Percentiles rank a stretch among this genome's conserved stretches.
phyloP scores from a whole-genome alignment of 2,113 vertebrate genomes.

The Nothoprocta perdicaria region DNA sequence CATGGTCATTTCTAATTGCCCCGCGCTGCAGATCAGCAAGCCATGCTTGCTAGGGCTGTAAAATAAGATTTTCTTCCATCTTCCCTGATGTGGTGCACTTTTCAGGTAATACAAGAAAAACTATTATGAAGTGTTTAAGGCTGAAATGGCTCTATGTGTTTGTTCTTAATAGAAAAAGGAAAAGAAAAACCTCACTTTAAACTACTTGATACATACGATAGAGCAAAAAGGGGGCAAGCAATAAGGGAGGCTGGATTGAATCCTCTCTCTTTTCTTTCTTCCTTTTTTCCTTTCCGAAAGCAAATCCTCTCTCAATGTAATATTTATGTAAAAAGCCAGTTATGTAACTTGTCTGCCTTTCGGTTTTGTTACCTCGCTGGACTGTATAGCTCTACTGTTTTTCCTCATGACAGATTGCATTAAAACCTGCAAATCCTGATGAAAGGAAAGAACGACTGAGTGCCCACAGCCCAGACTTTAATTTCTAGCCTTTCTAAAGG shows the following conservation, averaged over 20 bases:
- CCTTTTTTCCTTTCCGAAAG: constrained; percentile 50
- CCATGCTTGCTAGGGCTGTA: constrained; percentile 49
- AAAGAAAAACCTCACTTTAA: constrained; percentile 41
- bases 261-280: neutral
- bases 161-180: constrained; percentile 47
- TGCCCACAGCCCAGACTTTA: constrained; percentile 59
- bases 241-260: constrained; percentile 21
- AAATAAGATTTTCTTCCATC: constrained; percentile 54
- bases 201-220: constrained; percentile 48
- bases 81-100: constrained; percentile 60
- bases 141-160: constrained; percentile 61
- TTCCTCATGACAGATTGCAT: constrained; percentile 62
- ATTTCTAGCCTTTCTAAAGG: constrained; percentile 62
- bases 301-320: constrained; percentile 66
- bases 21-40: constrained; percentile 58
- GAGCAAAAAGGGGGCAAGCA: constrained; percentile 30
- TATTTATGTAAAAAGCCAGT: constrained; percentile 75
- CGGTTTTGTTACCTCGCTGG: constrained; percentile 67
- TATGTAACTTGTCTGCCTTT: constrained; percentile 71
- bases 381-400: constrained; percentile 56
- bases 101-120: constrained; percentile 68
- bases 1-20: constrained; percentile 73
- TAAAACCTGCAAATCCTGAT: constrained; percentile 69
- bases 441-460: constrained; percentile 61
- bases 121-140: constrained; percentile 53